Evolutionary conservation across 2,113 vertebrate species (phyloP), one percentile per base, ranked within the genome.

Genomic region (Struthio camelus): DNA sequence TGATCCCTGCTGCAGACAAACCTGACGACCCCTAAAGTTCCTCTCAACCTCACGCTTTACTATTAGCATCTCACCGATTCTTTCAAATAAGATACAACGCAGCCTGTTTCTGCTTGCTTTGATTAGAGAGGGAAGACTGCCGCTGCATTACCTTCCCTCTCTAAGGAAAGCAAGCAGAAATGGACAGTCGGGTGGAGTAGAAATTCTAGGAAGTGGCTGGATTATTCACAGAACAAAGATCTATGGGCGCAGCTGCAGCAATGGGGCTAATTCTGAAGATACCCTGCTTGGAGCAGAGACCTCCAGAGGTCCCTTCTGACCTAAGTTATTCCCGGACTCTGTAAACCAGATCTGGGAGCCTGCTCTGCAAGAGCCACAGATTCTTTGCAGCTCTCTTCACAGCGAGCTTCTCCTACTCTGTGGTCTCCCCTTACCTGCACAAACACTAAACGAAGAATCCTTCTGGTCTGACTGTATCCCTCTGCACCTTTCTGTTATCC

Each of bases 171-270:
- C 2, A 1, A 88, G 27, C 10, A 38, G 14, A 64, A 64, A 38
- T 1, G 4, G 28, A 18, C 4, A 18, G 7, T 34, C 27, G 15
- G 42, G 42, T 5, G 36, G 20, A 79, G 40, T 14, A n/a, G 36
- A 25, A 59, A 18, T 3, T 14, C 14, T 11, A 14, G 28, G 38
- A 53, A 54, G 24, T 0, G 3, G 40, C 14, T 66, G 1, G 0
- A 7, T 50, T 65, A 40, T 46, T 3, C 50, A n/a, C n/a, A n/a
- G n/a, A n/a, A n/a, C n/a, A n/a, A n/a, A n/a, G n/a, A n/a, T n/a
- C n/a, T n/a, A n/a, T n/a, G n/a, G n/a, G n/a, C n/a, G n/a, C 44
- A 44, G 59, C 46, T 56, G 34, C 66, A 32, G 64, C 40, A 87
- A 71, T 23, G 3, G 4, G 36, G 19, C 54, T 30, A 7, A 4